phyloP scores from a whole-genome alignment of 1,140 invertebrate genomes.

The Hypothenemus hampei region DNA sequence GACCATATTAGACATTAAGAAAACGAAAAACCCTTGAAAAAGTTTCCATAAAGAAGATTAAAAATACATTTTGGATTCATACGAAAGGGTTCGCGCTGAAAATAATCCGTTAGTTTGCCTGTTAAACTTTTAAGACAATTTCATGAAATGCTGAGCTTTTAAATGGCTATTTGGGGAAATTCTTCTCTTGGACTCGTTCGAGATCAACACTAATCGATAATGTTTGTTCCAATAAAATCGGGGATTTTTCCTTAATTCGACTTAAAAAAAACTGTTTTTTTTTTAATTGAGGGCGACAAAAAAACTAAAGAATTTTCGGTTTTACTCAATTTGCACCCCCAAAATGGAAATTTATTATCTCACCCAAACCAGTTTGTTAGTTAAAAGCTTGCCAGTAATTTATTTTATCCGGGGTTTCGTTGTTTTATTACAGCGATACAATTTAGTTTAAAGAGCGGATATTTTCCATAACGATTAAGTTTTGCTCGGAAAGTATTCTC shows the following conservation, averaged over 20 bases:
- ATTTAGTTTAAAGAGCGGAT: constrained; percentile 1
- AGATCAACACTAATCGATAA: background rate
- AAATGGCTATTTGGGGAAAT: background rate
- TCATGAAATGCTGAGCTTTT: constrained; percentile 6
- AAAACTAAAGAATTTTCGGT: background rate
- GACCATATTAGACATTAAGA: constrained; percentile 1
- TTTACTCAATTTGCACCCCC: background rate
- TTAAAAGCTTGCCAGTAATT: constrained; percentile 1
- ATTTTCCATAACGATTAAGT: constrained; percentile 7
- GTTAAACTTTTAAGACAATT: background rate
- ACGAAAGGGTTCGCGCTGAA: background rate
- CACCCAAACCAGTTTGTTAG: background rate
- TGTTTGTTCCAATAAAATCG: background rate
- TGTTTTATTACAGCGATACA: background rate
- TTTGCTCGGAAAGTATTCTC: constrained; percentile 2
- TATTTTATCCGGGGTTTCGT: background rate
- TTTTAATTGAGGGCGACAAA: background rate
- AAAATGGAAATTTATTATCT: background rate
- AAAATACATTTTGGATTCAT: constrained; percentile 8
- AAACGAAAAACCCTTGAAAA: background rate
- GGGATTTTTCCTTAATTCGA: background rate
- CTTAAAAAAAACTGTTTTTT: background rate
- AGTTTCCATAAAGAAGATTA: constrained; percentile 10
- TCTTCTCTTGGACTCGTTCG: background rate
- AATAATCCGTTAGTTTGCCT: background rate